Conservation (phyloP, 1,140 invertebrate genomes). For the Tetranychus urticae region DNA sequence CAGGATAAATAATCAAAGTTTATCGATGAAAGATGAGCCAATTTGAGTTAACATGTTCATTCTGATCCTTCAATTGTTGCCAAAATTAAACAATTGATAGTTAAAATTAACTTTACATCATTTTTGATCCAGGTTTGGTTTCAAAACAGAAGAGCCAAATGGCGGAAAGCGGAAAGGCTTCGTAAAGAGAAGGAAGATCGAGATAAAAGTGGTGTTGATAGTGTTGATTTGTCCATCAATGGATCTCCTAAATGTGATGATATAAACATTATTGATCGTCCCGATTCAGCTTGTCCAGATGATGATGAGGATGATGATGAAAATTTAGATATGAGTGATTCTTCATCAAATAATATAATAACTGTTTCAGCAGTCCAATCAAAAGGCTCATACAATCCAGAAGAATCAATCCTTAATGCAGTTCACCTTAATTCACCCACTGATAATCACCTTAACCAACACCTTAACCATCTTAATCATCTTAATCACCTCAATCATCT, state of each 20-base stretch:
- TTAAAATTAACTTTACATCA: neutral
- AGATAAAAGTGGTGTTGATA: neutral
- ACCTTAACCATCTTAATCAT: too few relatives aligned
- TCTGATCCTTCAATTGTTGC: too few relatives aligned
- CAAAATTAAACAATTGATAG: too few relatives aligned
- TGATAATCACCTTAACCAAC: too few relatives aligned
- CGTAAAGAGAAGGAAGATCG: slow-evolving; percentile 8
- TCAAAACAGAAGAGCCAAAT: slow-evolving; percentile 76
- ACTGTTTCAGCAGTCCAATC: too few relatives aligned
- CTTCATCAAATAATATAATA: neutral
- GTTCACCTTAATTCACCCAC: too few relatives aligned
- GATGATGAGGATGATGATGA: neutral
- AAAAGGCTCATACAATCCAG: too few relatives aligned
- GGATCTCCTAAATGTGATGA: neutral
- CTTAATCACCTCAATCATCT: too few relatives aligned
- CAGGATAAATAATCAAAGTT: too few relatives aligned
- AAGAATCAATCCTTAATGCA: too few relatives aligned
- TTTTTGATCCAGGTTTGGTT: slow-evolving; percentile 53
- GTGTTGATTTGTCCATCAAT: neutral
- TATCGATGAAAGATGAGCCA: too few relatives aligned
- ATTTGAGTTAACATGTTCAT: too few relatives aligned
- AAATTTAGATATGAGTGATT: neutral
- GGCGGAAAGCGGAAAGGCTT: slow-evolving; percentile 43
- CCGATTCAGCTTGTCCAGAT: neutral
- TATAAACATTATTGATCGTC: neutral